These are phyloP conservation scores for Eupithecia exiguata DNA, from an alignment of 2,888 invertebrate genomes.

Conservation along the genomic window DNA sequence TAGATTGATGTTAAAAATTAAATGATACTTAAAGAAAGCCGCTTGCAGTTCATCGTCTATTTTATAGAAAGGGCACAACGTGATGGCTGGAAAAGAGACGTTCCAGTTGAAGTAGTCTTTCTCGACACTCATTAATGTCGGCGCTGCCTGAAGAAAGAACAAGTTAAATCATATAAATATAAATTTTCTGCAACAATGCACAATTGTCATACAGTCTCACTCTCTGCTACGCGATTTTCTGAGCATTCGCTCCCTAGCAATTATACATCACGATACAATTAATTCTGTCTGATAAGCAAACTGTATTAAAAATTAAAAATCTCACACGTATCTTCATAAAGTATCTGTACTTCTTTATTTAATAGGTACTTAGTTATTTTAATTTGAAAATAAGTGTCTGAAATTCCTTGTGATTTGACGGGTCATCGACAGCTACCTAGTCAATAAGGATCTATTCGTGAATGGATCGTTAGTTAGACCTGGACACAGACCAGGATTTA, in stretches of 20 bases:
- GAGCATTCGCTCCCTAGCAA: neutral
- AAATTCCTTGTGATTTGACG: no score
- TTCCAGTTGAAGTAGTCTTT: constrained; percentile 88
- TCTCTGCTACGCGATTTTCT: neutral
- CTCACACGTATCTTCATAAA: no score
- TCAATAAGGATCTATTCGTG: no score
- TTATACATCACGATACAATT: neutral
- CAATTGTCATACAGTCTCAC: neutral
- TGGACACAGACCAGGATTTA: no score
- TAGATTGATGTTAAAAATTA: no score
- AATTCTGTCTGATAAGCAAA: neutral
- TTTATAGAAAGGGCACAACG: constrained; percentile 86
- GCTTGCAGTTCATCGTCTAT: constrained; percentile 70
- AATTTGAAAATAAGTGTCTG: no score
- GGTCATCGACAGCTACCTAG: no score
- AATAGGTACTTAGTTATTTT: no score
- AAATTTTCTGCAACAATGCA: constrained; percentile 1
- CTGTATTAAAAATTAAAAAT: no score
- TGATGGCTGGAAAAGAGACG: constrained; percentile 86
- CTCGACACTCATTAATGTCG: constrained; percentile 88
- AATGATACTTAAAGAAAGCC: constrained; percentile 59
- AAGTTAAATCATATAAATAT: constrained; percentile 7
- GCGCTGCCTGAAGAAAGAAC: constrained; percentile 75
- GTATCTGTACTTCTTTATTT: no score
- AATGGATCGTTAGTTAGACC: no score